phyloP scores from a whole-genome alignment of 2,888 invertebrate species.

The Tineola bisselliella region DNA sequence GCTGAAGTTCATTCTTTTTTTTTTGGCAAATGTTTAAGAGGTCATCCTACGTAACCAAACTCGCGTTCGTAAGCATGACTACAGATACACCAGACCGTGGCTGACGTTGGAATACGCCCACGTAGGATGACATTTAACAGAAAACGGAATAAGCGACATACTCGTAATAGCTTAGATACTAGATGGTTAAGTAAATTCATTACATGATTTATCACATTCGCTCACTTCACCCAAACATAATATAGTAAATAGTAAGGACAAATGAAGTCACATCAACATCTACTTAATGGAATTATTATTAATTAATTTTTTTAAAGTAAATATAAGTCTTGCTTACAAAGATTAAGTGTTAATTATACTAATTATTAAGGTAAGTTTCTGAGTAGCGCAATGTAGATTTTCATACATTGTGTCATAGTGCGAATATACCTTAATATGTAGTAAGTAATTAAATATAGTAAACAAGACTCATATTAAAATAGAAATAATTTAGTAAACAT shows the following conservation, averaged over 20 bases:
- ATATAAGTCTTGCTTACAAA: not conserved
- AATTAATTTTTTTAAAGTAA: not conserved
- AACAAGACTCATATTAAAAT: not conserved
- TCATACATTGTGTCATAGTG: no score
- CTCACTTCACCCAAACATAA: constrained; percentile 41
- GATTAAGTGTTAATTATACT: no score
- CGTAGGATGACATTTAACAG: not conserved
- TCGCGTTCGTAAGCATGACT: no score
- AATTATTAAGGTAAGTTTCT: no score
- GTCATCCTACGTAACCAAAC: not conserved
- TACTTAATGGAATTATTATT: not conserved
- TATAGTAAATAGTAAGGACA: not conserved
- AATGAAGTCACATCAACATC: not conserved
- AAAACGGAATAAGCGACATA: constrained; percentile 18
- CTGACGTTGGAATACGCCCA: constrained; percentile 17
- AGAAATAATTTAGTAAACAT: not conserved
- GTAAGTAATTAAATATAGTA: no score
- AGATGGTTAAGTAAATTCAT: constrained; percentile 35
- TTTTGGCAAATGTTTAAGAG: constrained; percentile 34
- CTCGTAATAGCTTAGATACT: constrained; percentile 41
- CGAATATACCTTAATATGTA: no score
- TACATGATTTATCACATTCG: constrained; percentile 49
- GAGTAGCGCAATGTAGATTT: no score
- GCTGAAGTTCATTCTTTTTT: constrained; percentile 26
- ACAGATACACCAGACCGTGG: no score